Base-by-base conservation (phyloP, 2,888 invertebrate genomes). In the Taenaris catops region DNA sequence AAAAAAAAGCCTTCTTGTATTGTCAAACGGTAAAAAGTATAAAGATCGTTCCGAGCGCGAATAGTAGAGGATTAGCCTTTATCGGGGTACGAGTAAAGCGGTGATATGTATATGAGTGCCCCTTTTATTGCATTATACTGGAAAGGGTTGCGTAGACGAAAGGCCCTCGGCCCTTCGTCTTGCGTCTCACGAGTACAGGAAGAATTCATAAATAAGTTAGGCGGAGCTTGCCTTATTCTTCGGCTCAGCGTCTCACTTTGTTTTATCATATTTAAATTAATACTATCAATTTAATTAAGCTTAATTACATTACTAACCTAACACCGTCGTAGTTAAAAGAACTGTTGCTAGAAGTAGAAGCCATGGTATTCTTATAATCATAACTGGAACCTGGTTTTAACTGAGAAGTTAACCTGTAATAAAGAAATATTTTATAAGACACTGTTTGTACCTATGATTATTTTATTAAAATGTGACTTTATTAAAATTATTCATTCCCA, bases 231-330 rank as follows among this genome's bases (percentile, higher is more conserved):
- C 80, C 79, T 73, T 69, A 75, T 80, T 81, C 79, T 75, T 73
- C 71, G 69, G 62, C 64, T 70, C 65, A 43, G 58, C 73, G 64
- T 73, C 74, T 71, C 64, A 76, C 78, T 80, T 80, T 83, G 84
- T 86, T 86, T 83, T 86, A 86, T 86, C 84, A 86, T 84, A 86
- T 86, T 86, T 84, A 86, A 86, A 84, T 84, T 84, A 84, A n/a
- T n/a, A n/a, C n/a, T n/a, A n/a, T n/a, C n/a, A n/a, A n/a, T n/a
- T n/a, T n/a, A n/a, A n/a, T n/a, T n/a, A n/a, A n/a, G n/a, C n/a
- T n/a, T n/a, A n/a, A n/a, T n/a, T n/a, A n/a, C n/a, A n/a, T n/a
- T n/a, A n/a, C n/a, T n/a, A n/a, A n/a, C n/a, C n/a, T n/a, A n/a
- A n/a, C n/a, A n/a, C n/a, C n/a, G n/a, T n/a, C n/a, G n/a, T n/a